phyloP scores from a whole-genome alignment of 2,113 vertebrate species.

The Peromyscus californicus region DNA sequence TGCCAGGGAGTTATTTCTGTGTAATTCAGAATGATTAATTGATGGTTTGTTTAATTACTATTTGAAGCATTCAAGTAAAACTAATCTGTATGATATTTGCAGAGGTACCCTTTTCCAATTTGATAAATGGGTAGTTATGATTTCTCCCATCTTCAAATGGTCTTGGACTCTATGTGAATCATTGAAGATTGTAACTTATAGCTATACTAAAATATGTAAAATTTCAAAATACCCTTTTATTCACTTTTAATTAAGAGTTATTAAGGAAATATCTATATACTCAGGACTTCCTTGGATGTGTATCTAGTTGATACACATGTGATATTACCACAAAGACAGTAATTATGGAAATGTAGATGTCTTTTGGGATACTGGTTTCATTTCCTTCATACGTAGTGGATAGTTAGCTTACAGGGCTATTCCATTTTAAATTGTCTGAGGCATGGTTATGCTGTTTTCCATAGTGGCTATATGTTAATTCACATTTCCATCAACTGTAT shows the following conservation, averaged over 20 bases:
- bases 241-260: slow-evolving; percentile 17
- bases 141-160: slow-evolving; percentile 38
- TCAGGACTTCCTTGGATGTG: background rate
- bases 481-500: background rate
- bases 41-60: slow-evolving; percentile 63
- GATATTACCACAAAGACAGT: background rate
- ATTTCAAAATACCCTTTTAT: background rate
- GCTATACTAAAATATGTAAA: background rate
- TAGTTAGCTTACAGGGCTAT: background rate
- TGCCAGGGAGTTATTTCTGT: slow-evolving; percentile 2
- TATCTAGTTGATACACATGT: background rate
- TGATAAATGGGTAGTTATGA: slow-evolving; percentile 39
- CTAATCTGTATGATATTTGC: slow-evolving; percentile 66
- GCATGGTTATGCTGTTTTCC: background rate
- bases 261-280: background rate
- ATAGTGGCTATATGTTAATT: background rate
- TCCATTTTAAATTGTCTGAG: background rate
- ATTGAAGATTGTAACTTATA: slow-evolving; percentile 38
- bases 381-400: background rate
- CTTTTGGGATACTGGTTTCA: background rate
- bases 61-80: slow-evolving; percentile 60
- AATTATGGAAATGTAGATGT: background rate
- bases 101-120: slow-evolving; percentile 51
- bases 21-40: slow-evolving; percentile 65
- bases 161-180: slow-evolving; percentile 28